Conservation (phyloP, 1,140 invertebrate species). For the Zaprionus taronus region DNA sequence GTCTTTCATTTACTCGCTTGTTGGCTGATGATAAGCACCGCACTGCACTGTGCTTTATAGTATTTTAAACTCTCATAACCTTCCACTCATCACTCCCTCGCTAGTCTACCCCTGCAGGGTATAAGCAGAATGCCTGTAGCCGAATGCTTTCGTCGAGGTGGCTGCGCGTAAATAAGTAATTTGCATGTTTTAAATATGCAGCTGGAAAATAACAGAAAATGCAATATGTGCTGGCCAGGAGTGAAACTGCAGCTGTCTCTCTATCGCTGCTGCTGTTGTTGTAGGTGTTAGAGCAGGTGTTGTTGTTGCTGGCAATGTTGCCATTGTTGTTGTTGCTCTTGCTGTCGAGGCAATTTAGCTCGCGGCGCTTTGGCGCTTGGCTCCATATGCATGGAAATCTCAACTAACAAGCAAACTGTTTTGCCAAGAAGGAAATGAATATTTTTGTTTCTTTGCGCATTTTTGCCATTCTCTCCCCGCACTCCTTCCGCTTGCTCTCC, state of each 20-base stretch:
- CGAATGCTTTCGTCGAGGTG: constrained; percentile 38
- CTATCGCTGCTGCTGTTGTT: not conserved
- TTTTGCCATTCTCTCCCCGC: constrained; percentile 13
- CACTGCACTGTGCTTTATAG: too few species aligned
- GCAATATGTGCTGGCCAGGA: constrained; percentile 58
- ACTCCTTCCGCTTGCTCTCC: constrained; percentile 17
- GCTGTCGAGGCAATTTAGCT: constrained; percentile 59
- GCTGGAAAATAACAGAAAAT: constrained; percentile 60
- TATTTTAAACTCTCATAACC: too few species aligned
- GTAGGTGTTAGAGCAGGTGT: constrained; percentile 3
- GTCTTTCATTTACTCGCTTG: too few species aligned
- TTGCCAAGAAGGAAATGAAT: constrained; percentile 69
- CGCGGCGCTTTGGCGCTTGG: constrained; percentile 55
- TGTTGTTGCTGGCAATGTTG: not conserved
- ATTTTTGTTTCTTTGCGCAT: constrained; percentile 38
- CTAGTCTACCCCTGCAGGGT: constrained; percentile 2
- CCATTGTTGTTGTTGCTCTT: not conserved
- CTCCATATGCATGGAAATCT: constrained; percentile 76
- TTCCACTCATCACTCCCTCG: not conserved
- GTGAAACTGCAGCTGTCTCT: not conserved
- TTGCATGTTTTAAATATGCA: constrained; percentile 77
- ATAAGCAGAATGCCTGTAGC: constrained; percentile 3
- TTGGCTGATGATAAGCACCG: too few species aligned
- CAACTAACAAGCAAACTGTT: constrained; percentile 64
- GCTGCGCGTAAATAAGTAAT: constrained; percentile 64